These are phyloP conservation scores for Strix uralensis DNA, from an alignment of 2,113 vertebrate species.

Conservation along the genomic window DNA sequence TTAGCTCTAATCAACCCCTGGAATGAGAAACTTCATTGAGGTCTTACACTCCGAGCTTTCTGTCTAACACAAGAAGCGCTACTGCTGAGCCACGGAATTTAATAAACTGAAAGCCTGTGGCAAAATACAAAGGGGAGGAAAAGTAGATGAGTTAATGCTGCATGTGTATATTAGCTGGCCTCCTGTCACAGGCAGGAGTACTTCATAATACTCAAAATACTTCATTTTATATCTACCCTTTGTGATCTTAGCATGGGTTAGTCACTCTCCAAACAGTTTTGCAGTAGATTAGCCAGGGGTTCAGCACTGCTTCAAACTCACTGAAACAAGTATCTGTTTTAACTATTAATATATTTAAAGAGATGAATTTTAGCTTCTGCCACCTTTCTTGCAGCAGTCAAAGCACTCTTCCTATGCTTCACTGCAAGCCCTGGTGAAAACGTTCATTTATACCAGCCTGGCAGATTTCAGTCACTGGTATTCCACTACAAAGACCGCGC, in stretches of 20 bases:
- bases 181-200: background rate
- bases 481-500: background rate
- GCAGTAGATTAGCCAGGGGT: background rate
- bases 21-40: conserved; percentile 4
- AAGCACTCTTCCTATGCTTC: background rate
- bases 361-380: background rate
- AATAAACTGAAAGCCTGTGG: conserved; percentile 5
- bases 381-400: background rate
- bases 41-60: background rate
- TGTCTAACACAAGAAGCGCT: background rate
- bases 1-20: conserved; percentile 4
- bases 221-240: background rate
- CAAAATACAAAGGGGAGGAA: background rate
- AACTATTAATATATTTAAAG: background rate
- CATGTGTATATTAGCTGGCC: background rate
- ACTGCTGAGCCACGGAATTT: background rate
- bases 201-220: background rate
- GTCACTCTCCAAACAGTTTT: background rate
- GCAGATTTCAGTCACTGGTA: background rate
- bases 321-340: background rate
- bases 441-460: background rate
- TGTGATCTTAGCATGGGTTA: background rate
- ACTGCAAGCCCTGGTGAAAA: background rate
- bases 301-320: background rate
- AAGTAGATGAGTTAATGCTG: background rate